A percentile compares a stretch with the other conserved stretches of the same genome.
Conservation (phyloP, 2,113 vertebrate genomes). For the Leptosomus discolor region DNA sequence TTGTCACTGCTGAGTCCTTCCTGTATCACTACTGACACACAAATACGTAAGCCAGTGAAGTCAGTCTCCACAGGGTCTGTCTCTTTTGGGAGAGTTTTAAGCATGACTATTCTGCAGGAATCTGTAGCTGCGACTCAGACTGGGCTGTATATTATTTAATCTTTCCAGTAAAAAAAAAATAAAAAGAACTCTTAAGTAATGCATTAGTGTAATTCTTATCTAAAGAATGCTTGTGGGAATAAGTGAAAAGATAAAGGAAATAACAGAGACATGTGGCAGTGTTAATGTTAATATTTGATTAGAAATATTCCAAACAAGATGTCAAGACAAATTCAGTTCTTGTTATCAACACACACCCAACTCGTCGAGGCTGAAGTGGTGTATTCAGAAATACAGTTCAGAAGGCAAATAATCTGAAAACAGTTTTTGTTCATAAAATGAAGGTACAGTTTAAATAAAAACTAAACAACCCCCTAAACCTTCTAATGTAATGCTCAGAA, state of each 20-base stretch:
- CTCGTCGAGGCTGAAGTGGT: background rate
- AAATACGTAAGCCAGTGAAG: background rate
- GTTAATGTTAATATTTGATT: slow-evolving; percentile 66
- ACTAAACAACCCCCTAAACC: background rate
- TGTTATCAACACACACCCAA: background rate
- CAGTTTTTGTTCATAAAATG: background rate
- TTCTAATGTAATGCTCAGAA: background rate
- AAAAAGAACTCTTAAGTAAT: slow-evolving; percentile 19
- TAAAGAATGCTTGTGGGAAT: slow-evolving; percentile 9
- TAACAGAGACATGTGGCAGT: slow-evolving; percentile 7
- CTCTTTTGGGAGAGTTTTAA: background rate
- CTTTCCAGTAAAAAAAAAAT: background rate
- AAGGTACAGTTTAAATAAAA: background rate
- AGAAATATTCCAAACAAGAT: slow-evolving; percentile 60
- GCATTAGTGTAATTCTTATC: slow-evolving; percentile 36
- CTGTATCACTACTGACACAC: background rate
- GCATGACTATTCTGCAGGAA: background rate
- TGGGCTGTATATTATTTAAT: slow-evolving; percentile 32
- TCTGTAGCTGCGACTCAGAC: background rate
- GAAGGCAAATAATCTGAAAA: background rate
- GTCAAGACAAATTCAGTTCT: slow-evolving; percentile 55
- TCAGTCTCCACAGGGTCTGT: background rate
- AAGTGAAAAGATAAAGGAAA: slow-evolving; percentile 51
- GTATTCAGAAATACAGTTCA: background rate
- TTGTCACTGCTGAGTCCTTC: slow-evolving; percentile 33